Base-by-base conservation (phyloP, 2,888 invertebrate species). In the Leuctra nigra region DNA sequence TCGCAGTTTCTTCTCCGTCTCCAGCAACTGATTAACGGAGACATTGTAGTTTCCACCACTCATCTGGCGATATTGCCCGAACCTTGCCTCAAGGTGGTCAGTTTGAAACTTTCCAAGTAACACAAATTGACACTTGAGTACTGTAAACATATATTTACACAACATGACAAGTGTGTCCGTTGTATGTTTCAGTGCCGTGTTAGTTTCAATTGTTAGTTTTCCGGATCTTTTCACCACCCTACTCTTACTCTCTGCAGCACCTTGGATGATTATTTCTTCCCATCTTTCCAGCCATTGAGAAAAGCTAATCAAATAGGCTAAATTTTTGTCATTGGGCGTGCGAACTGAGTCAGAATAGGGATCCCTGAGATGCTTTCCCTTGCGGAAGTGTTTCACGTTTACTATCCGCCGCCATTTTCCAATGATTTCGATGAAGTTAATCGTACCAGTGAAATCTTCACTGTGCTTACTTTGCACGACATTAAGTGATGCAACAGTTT, bases 101-200 rank as follows among this genome's bases (percentile, higher is more conserved):
- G 62, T 61, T 47, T 62, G 62, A 53, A 62, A 61, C 46, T 62
- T 62, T 18, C 61, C 62, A 44, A 61, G 44, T 20, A 63, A 52
- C 7, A 61, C 57, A 55, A 59, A 61, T n/a, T 54, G n/a, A 20
- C 18, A 11, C 3, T 11, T 11, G 4, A 16, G n/a, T 41, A 16
- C 16, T 2, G 14, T n/a, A 11, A 16, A 20, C 20, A 41, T 11
- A 41, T 41, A 41, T 41, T 14, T 20, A 18, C 18, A 41, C 20
- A 41, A 18, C 3, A 4, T 2, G 3, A 41, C 18, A 11, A 41
- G 18, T 16, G 41, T 41, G 3, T 6, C 6, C 20, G 41, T 41
- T 7, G 41, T 41, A 18, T 41, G 41, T 11, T 11, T 41, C 3
- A 41, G 41, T 4, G 41, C n/a, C 14, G 20, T 18, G 9, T n/a